Evolutionary conservation across 2,797 vertebrate species (phyloP).

Genomic region (Lepidocolaptes lacrymiger): DNA sequence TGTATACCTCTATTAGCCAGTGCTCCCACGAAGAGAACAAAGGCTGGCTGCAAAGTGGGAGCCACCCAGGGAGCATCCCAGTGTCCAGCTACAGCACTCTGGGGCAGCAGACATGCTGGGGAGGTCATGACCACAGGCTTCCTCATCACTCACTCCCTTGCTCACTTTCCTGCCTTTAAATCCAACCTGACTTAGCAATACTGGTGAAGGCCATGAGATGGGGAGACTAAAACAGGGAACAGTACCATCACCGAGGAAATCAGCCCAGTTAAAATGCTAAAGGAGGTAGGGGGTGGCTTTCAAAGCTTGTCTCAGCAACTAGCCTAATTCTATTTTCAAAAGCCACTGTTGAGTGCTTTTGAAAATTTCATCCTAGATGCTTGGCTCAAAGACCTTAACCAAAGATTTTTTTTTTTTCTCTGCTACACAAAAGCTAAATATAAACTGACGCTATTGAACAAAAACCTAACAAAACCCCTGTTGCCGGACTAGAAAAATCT

Average conservation of each 20-base stretch:
- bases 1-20: constrained; percentile 51
- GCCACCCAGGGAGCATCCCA: constrained; percentile 55
- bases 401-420: background rate
- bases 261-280: constrained; percentile 32
- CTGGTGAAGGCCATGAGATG: constrained; percentile 19
- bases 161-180: background rate
- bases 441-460: constrained; percentile 15
- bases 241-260: background rate
- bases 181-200: background rate
- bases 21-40: constrained; percentile 66
- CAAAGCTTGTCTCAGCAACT: constrained; percentile 60
- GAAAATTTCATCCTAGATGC: constrained; percentile 55
- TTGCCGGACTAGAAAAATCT: constrained; percentile 56
- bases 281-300: constrained; percentile 39
- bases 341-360: constrained; percentile 56
- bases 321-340: constrained; percentile 65
- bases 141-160: background rate
- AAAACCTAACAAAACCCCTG: constrained; percentile 43
- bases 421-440: constrained; percentile 42
- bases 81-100: constrained; percentile 18
- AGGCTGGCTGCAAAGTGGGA: constrained; percentile 44
- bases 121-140: constrained; percentile 38
- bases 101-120: background rate
- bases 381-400: constrained; percentile 56
- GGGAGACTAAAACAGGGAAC: background rate